phyloP scores from a whole-genome alignment of 1,140 invertebrate species.

The Psilanteris sp. region DNA sequence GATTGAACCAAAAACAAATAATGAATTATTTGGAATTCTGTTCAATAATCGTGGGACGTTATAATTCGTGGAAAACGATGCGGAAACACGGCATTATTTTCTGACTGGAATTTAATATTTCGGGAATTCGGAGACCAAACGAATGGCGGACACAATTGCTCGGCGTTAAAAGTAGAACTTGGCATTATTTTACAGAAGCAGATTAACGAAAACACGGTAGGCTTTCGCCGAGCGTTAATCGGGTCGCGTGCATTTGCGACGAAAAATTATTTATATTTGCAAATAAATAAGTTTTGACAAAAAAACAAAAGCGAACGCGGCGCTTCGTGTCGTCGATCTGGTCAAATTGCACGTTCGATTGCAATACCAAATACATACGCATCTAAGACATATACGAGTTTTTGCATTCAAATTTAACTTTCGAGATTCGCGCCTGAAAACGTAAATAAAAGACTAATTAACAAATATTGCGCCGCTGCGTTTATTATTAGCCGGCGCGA shows the following conservation, averaged over 20 bases:
- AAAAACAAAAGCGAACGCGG: too few species aligned
- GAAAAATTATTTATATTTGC: neutral
- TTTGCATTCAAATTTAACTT: slow-evolving; percentile 20
- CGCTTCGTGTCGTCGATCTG: too few species aligned
- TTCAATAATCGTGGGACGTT: neutral
- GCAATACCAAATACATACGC: too few species aligned
- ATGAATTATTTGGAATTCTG: neutral
- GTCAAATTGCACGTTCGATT: too few species aligned
- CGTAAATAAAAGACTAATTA: slow-evolving; percentile 31
- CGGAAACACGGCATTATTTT: slow-evolving; percentile 12
- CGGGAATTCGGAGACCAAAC: slow-evolving; percentile 9
- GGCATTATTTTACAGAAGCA: neutral
- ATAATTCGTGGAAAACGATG: slow-evolving; percentile 19
- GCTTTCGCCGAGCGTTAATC: neutral
- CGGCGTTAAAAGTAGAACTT: slow-evolving; percentile 3
- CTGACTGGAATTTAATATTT: slow-evolving; percentile 38
- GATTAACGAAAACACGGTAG: slow-evolving; percentile 11
- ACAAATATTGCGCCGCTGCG: slow-evolving; percentile 20
- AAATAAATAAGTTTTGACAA: neutral
- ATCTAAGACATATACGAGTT: too few species aligned
- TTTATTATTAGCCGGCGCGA: slow-evolving; percentile 11
- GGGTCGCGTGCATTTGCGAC: neutral
- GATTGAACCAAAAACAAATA: too few species aligned
- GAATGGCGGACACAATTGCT: too few species aligned
- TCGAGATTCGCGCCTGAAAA: neutral